Evolutionary conservation across 2,888 invertebrate species (phyloP), one percentile per base, ranked within the genome.

Genomic region (Mylabris sibirica): DNA sequence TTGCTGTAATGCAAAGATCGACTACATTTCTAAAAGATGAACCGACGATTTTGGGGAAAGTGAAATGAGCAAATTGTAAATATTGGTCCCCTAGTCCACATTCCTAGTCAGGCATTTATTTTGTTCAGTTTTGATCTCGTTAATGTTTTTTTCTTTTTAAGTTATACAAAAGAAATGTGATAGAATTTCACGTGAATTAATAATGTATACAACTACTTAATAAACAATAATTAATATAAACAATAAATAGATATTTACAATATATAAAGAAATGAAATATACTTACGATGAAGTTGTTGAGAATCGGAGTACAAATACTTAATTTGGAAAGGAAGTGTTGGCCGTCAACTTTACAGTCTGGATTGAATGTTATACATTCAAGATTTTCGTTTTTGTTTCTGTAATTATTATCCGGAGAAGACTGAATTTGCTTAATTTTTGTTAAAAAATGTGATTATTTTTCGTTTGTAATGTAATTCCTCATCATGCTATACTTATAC

Each of bases 21-120:
- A 91, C 90, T 20, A 93, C 93, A 0, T 93, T 93, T 79, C 84
- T 92, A 20, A 92, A 92, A 82, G 93, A 93, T 74, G 92, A 92
- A 82, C 92, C 92, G 0, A 91, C 90, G 22, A 86, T 90, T 79
- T 82, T 90, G 71, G 87, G 87, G 66, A 88, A 87, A 76, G 77
- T 82, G 30, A 60, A 61, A 60, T 68, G 60, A 69, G 67, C 57
- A 60, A 65, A 67, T 69, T 65, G 63, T 63, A n/a, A 24, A 62
- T 60, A 62, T 66, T 34, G 68, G 64, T 65, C 68, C 66, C 64
- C 71, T 72, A 69, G 72, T 75, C 73, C 65, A 65, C 70, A 66
- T 70, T 74, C 76, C 75, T 78, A 78, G 78, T 78, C 78, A 75
- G 72, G 74, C 65, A 57, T 70, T 60, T 63, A 63, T 74, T 72